A percentile compares a stretch with the other conserved stretches of the same genome.
Conservation (phyloP, 1,140 invertebrate genomes). For the Papilio xuthus region DNA sequence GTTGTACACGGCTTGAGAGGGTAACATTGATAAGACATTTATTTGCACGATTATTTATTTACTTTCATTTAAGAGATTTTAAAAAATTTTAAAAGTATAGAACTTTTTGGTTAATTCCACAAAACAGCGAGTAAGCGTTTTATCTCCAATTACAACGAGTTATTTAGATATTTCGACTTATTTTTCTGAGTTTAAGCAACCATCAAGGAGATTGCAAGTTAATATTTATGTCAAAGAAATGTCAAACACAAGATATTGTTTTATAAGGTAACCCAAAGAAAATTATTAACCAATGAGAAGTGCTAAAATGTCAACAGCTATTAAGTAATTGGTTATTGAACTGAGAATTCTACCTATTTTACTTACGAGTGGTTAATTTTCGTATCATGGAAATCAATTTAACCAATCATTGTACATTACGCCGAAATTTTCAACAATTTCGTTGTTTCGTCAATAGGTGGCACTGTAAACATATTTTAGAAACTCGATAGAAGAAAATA, state of each 20-base stretch:
- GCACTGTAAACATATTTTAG: constrained; percentile 16
- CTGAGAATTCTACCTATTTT: neutral
- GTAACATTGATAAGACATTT: constrained; percentile 60
- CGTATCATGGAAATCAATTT: neutral
- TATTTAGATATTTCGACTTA: neutral
- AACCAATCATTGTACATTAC: constrained; percentile 35
- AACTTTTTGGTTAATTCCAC: neutral
- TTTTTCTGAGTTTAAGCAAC: constrained; percentile 2
- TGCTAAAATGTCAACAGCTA: neutral
- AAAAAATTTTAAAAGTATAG: neutral
- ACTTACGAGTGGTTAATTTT: neutral
- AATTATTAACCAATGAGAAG: constrained; percentile 20
- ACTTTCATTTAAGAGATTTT: neutral
- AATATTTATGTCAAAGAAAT: constrained; percentile 44
- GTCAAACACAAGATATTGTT: constrained; percentile 40
- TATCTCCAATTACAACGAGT: constrained; percentile 10
- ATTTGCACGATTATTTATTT: constrained; percentile 26
- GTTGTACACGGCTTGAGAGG: constrained; percentile 57
- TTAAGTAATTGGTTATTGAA: constrained; percentile 24
- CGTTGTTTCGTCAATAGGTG: neutral
- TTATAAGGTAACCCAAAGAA: constrained; percentile 1
- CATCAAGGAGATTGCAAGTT: constrained; percentile 48
- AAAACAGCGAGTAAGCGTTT: neutral
- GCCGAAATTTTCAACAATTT: constrained; percentile 24
- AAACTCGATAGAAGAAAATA: constrained; percentile 45